Percentiles rank a stretch among this genome's conserved stretches.
Evolutionary conservation across 2,797 vertebrate genomes (phyloP).

Genomic region (Rhynchonycteris naso): DNA sequence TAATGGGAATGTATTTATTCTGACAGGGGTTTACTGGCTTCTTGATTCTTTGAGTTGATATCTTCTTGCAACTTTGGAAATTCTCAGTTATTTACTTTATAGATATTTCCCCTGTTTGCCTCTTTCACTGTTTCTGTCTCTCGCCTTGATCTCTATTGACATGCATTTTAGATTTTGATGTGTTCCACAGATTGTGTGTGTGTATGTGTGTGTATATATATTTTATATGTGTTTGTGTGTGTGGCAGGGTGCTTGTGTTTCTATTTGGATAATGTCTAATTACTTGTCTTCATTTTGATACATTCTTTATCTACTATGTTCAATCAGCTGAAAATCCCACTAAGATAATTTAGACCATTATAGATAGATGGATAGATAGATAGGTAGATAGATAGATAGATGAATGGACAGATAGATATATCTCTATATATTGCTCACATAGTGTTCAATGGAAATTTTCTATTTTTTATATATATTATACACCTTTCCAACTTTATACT

Average conservation of each 20-base stretch:
- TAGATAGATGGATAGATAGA: background rate
- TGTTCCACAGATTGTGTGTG: background rate
- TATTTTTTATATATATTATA: background rate
- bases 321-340: background rate
- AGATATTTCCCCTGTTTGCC: background rate
- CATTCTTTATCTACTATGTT: background rate
- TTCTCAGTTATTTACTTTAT: background rate
- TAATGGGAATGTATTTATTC: background rate
- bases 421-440: background rate
- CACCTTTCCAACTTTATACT: background rate
- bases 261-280: background rate
- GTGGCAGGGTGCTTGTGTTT: background rate
- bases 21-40: background rate
- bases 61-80: background rate
- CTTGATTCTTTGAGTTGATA: background rate
- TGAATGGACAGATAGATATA: background rate
- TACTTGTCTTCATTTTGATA: background rate
- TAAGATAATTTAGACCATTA: background rate
- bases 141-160: background rate
- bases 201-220: background rate
- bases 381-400: no score
- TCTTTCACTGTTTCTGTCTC: background rate
- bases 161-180: background rate
- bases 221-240: background rate
- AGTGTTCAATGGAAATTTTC: background rate